phyloP scores from a whole-genome alignment of 2,113 vertebrate genomes.

The Mobula birostris region DNA sequence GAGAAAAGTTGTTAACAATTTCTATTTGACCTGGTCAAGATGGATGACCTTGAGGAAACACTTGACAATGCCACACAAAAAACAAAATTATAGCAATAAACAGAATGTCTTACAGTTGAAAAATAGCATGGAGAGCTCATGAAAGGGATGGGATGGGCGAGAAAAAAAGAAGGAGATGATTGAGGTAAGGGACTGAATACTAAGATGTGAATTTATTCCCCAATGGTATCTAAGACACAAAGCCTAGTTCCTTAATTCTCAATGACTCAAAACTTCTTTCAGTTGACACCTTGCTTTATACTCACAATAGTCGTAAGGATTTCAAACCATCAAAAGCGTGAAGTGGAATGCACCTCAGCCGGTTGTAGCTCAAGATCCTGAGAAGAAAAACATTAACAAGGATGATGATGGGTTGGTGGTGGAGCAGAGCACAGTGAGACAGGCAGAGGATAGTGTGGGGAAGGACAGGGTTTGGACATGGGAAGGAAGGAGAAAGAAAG shows the following conservation, averaged over 20 bases:
- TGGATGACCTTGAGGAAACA: background rate
- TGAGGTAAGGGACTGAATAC: no score
- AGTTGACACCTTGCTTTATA: slow-evolving; percentile 42
- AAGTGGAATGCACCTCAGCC: slow-evolving; percentile 80
- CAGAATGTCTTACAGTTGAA: background rate
- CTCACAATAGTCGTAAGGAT: slow-evolving; percentile 88
- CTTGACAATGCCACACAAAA: background rate
- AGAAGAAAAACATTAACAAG: slow-evolving; percentile 24
- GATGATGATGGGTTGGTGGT: background rate
- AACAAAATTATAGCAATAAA: background rate
- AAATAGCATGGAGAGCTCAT: slow-evolving; percentile 22
- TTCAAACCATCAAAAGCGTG: slow-evolving; percentile 83
- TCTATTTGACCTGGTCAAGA: background rate
- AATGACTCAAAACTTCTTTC: background rate
- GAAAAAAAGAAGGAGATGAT: background rate
- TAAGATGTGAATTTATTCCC: background rate
- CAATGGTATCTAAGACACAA: background rate
- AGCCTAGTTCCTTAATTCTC: background rate
- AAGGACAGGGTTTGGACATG: no score
- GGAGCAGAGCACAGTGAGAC: no score
- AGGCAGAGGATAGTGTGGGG: no score
- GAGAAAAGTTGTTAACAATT: background rate
- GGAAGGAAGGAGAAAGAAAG: no score
- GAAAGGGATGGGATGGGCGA: background rate
- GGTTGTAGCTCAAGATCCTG: slow-evolving; percentile 93